Evolutionary conservation across 1,140 invertebrate species (phyloP).

Genomic region (Trichogramma pretiosum): DNA sequence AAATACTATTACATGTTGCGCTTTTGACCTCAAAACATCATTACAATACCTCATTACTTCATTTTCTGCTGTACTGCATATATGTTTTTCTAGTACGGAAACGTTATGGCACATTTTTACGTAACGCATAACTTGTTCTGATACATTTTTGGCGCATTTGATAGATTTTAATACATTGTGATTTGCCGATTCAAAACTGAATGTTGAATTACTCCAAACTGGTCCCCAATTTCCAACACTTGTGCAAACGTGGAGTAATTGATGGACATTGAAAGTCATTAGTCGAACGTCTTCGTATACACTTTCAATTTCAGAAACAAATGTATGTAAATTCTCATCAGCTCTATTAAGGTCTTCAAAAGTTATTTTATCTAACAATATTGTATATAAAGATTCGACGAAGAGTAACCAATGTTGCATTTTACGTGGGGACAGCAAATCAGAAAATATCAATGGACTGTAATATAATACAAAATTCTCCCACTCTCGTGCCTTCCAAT

Average conservation of each 20-base stretch:
- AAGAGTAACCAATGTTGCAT: slow-evolving; percentile 7
- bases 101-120: slow-evolving; percentile 1
- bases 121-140: slow-evolving; percentile 7
- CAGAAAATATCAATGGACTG: slow-evolving; percentile 1
- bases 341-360: slow-evolving; percentile 6
- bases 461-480: slow-evolving; percentile 14
- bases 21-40: background rate
- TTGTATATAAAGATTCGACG: slow-evolving; percentile 3
- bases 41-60: slow-evolving; percentile 7
- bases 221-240: slow-evolving; percentile 19
- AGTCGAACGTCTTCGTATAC: slow-evolving; percentile 1
- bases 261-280: slow-evolving; percentile 21
- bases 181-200: slow-evolving; percentile 18
- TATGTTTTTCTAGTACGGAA: background rate
- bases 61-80: background rate
- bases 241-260: slow-evolving; percentile 11
- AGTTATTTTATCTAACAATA: slow-evolving; percentile 5
- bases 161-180: slow-evolving; percentile 12
- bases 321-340: slow-evolving; percentile 4
- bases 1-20: background rate
- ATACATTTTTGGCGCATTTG: slow-evolving; percentile 13
- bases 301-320: slow-evolving; percentile 12
- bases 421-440: background rate
- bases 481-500: slow-evolving; percentile 13
- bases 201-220: slow-evolving; percentile 14